Conservation (phyloP, 2,888 invertebrate genomes). For the Sipha maydis region DNA sequence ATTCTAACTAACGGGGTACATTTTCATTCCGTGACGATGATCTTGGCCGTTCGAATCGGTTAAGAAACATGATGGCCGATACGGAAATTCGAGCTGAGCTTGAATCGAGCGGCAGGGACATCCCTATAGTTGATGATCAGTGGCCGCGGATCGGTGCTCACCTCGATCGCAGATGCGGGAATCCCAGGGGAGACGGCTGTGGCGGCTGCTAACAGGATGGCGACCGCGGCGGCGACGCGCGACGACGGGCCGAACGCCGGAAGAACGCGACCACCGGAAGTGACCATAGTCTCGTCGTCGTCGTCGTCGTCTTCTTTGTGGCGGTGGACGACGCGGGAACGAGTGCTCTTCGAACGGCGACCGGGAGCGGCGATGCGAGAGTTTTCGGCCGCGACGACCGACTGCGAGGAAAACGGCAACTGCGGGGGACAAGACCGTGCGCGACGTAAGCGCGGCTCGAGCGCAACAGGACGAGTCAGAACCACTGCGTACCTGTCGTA, state of each 20-base stretch:
- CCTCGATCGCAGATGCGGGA: background rate
- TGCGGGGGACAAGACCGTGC: background rate
- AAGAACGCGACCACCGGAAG: background rate
- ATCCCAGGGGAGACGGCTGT: background rate
- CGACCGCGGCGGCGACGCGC: background rate
- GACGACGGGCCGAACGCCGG: background rate
- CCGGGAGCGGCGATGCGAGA: too few relatives aligned
- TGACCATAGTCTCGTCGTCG: background rate
- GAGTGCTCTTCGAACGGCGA: background rate
- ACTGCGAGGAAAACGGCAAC: background rate
- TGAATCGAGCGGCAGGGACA: too few relatives aligned
- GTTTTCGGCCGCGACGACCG: background rate
- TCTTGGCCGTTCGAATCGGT: too few relatives aligned
- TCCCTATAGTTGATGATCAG: too few relatives aligned
- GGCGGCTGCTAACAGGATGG: background rate
- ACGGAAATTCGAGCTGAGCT: too few relatives aligned
- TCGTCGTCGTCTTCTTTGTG: background rate
- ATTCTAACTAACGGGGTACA: too few relatives aligned
- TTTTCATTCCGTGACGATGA: too few relatives aligned
- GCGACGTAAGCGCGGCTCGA: background rate
- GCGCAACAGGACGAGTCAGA: background rate
- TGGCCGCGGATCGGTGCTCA: background rate
- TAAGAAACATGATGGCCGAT: too few relatives aligned
- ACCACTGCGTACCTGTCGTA: background rate
- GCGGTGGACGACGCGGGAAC: background rate